Conservation (phyloP, 1,140 invertebrate genomes). For the Octopus sinensis region DNA sequence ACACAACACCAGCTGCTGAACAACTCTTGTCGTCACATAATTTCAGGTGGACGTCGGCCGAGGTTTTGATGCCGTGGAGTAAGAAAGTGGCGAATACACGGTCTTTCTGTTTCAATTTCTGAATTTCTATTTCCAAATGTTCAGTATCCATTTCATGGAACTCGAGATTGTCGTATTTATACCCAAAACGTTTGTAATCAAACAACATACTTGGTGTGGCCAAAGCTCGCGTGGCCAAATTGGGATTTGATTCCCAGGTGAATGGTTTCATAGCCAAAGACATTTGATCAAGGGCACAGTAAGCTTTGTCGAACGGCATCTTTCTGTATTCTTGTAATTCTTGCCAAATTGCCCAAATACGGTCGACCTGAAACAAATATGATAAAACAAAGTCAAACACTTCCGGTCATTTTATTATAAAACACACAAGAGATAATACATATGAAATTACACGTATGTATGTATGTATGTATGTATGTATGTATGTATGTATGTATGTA, state of each 20-base stretch:
- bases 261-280: conserved; percentile 26
- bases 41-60: conserved; percentile 21
- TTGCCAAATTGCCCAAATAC: conserved; percentile 29
- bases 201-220: conserved; percentile 28
- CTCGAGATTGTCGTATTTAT: conserved; percentile 30
- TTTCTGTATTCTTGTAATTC: conserved; percentile 30
- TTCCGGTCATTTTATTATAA: too few relatives aligned
- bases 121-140: conserved; percentile 24
- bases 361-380: conserved; percentile 3
- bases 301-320: conserved; percentile 21
- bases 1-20: conserved; percentile 19
- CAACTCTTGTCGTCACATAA: conserved; percentile 21
- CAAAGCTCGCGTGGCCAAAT: conserved; percentile 17
- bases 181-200: conserved; percentile 29
- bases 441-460: too few relatives aligned
- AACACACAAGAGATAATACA: too few relatives aligned
- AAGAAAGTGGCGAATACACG: conserved; percentile 26
- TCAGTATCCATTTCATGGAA: conserved; percentile 25
- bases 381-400: too few relatives aligned
- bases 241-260: conserved; percentile 18
- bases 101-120: conserved; percentile 22
- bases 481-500: too few relatives aligned
- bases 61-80: conserved; percentile 23
- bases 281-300: conserved; percentile 31
- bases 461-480: too few relatives aligned